Base-by-base conservation (phyloP, 2,888 invertebrate species). In the Plusia festucae region DNA sequence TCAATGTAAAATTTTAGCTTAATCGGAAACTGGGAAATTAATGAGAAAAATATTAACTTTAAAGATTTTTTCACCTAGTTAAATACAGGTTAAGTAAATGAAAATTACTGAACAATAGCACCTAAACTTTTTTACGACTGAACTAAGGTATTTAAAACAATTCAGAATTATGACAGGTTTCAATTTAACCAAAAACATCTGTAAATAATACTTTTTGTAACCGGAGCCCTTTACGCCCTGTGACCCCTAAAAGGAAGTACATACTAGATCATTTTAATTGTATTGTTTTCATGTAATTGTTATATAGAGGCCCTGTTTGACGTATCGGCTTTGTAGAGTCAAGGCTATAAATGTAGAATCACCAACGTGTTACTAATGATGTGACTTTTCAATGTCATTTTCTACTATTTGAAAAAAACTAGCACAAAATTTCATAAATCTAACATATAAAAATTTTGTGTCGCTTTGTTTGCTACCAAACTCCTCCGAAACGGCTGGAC, bases 301-400 rank as follows among this genome's bases (percentile, higher is more conserved):
- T 40, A 40, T 40, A 40, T 40, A 40, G 40, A 40, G 40, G n/a
- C 40, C 40, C n/a, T 4, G n/a, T 40, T 40, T 40, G 40, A 40
- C 40, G 40, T 40, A 40, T 40, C 6, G 40, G n/a, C 5, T 40
- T n/a, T n/a, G 1, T 40, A n/a, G n/a, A 40, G 6, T n/a, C 40
- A 40, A 40, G 40, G 40, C 6, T n/a, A 40, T 9, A 9, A 9
- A 30, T 30, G 30, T 30, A 9, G 30, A 9, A 9, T 1, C 9
- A 30, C 2, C 30, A 30, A 30, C 9, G 30, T 30, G 34, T 34
- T 34, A 34, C 34, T 34, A 34, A 34, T 34, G 34, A 34, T 34
- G 34, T 34, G 34, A 34, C 2, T 34, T 34, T 32, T 34, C 34
- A 34, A 34, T 34, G 34, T 34, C 34, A 15, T 15, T 34, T 34